Evolutionary conservation across 2,888 invertebrate genomes (phyloP).

Genomic region (Calameuta filiformis): DNA sequence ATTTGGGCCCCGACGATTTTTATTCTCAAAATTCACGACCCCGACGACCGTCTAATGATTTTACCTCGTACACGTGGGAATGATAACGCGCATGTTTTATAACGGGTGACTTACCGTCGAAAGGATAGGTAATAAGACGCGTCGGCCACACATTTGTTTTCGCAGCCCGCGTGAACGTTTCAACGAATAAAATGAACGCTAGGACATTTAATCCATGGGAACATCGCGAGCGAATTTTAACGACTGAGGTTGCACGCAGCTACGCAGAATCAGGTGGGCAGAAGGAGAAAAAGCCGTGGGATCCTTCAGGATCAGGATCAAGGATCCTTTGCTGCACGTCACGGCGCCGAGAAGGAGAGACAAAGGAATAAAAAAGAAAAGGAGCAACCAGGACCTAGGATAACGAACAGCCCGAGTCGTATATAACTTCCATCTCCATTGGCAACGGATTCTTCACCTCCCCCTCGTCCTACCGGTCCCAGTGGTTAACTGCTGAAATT

Average conservation of each 20-base stretch:
- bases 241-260: background rate
- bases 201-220: background rate
- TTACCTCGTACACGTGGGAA: too few species aligned
- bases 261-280: background rate
- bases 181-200: background rate
- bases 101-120: too few species aligned
- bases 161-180: too few species aligned
- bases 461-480: background rate
- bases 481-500: constrained; percentile 15
- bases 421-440: background rate
- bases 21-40: background rate
- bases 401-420: background rate
- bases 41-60: too few species aligned
- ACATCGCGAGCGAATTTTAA: background rate
- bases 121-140: too few species aligned
- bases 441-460: background rate
- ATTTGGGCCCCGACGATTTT: background rate
- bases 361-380: background rate
- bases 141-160: too few species aligned
- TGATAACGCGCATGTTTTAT: too few species aligned
- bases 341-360: background rate
- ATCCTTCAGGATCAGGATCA: background rate
- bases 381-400: constrained; percentile 8
- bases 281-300: background rate
- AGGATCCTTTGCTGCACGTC: background rate